Conservation (phyloP, 2,113 vertebrate genomes). For the Trinectes maculatus region DNA sequence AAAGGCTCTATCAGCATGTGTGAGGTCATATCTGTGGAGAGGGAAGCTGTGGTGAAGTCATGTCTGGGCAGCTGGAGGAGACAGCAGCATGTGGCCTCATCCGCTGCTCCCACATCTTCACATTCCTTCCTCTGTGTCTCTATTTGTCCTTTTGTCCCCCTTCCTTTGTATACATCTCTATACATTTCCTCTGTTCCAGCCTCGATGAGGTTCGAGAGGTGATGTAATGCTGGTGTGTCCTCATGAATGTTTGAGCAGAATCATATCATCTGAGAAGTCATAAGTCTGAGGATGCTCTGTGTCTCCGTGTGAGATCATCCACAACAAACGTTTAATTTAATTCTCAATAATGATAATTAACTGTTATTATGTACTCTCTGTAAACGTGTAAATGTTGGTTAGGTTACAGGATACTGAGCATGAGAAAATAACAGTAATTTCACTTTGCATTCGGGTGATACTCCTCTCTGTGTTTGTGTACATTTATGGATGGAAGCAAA, state of each 20-base stretch:
- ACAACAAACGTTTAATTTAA: too few relatives aligned
- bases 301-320: too few relatives aligned
- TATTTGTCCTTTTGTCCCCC: background rate
- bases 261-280: too few relatives aligned
- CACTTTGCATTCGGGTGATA: too few relatives aligned
- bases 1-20: conserved; percentile 43
- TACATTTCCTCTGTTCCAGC: conserved; percentile 8
- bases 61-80: conserved; percentile 53
- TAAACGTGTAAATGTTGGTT: background rate
- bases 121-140: background rate
- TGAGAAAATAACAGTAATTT: background rate
- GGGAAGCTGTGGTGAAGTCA: conserved; percentile 62
- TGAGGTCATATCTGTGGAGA: conserved; percentile 65
- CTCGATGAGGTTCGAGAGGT: conserved; percentile 30
- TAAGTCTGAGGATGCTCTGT: too few relatives aligned
- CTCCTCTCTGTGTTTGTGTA: background rate
- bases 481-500: conserved; percentile 15
- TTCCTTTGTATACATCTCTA: too few relatives aligned
- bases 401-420: background rate
- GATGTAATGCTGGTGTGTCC: conserved; percentile 66
- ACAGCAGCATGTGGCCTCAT: conserved; percentile 28
- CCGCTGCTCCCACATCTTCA: background rate
- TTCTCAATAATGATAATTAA: background rate
- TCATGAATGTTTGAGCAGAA: conserved; percentile 72
- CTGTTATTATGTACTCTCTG: background rate